phyloP scores from a whole-genome alignment of 2,113 vertebrate species.

The Spea multiplicata region DNA sequence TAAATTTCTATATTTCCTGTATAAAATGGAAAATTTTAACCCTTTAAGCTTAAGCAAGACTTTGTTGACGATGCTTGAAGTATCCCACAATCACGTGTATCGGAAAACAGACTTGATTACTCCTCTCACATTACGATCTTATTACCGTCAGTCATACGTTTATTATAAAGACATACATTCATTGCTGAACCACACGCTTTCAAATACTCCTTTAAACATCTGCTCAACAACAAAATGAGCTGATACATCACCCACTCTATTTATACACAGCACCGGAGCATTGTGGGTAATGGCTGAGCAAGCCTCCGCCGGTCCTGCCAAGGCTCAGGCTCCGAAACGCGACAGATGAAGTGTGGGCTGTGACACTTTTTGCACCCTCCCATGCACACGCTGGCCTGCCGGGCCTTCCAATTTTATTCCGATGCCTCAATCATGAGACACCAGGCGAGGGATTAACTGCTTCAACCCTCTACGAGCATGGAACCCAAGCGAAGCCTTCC shows the following conservation, averaged over 20 bases:
- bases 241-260: constrained; percentile 25
- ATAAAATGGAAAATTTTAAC: too few relatives aligned
- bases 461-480: background rate
- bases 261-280: constrained; percentile 28
- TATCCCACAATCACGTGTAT: too few relatives aligned
- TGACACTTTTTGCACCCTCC: constrained; percentile 32
- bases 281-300: constrained; percentile 26
- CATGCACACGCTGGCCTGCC: constrained; percentile 28
- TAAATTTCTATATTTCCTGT: too few relatives aligned
- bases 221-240: constrained; percentile 28
- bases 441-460: constrained; percentile 14
- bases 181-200: constrained; percentile 11
- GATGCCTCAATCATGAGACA: constrained; percentile 34
- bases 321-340: constrained; percentile 11
- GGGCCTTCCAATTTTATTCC: constrained; percentile 23
- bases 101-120: background rate
- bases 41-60: too few relatives aligned
- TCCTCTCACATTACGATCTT: too few relatives aligned
- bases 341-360: constrained; percentile 43
- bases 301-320: constrained; percentile 39
- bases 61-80: too few relatives aligned
- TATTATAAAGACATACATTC: background rate
- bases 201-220: constrained; percentile 25
- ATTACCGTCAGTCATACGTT: too few relatives aligned
- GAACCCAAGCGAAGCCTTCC: background rate